A percentile compares a stretch with the other conserved stretches of the same genome.
These are phyloP conservation scores for Ammospiza maritima DNA, from an alignment of 2,797 vertebrate species.

Conservation along the genomic window DNA sequence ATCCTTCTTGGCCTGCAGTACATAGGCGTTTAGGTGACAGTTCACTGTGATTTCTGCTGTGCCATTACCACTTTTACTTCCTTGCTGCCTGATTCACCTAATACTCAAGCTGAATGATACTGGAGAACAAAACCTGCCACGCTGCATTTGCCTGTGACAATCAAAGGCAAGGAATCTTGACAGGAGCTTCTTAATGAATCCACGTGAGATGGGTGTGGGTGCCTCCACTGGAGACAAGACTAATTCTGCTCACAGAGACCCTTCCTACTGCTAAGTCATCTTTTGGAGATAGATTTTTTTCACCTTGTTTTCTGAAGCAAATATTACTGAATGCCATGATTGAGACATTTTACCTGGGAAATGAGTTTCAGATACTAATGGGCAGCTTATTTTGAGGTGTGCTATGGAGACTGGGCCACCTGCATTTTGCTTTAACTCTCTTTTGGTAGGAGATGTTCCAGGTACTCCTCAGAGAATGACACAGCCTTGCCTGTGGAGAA, in stretches of 20 bases:
- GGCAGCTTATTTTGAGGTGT: background rate
- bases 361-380: background rate
- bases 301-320: background rate
- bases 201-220: background rate
- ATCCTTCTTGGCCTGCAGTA: background rate
- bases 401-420: background rate
- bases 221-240: background rate
- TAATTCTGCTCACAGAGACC: background rate
- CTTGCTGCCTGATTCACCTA: background rate
- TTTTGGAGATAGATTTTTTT: background rate
- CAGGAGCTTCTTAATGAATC: background rate
- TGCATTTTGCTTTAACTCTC: background rate
- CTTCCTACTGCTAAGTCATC: background rate
- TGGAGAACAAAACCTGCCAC: background rate
- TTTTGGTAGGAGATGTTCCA: background rate
- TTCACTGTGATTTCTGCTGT: background rate
- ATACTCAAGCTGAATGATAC: background rate
- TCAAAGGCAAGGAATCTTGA: background rate
- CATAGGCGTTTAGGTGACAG: background rate
- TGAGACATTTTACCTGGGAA: background rate
- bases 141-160: background rate
- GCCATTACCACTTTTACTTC: background rate
- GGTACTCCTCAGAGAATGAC: background rate
- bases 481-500: background rate
- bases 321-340: background rate